phyloP scores from a whole-genome alignment of 2,888 invertebrate species.

The Atethmia centrago region DNA sequence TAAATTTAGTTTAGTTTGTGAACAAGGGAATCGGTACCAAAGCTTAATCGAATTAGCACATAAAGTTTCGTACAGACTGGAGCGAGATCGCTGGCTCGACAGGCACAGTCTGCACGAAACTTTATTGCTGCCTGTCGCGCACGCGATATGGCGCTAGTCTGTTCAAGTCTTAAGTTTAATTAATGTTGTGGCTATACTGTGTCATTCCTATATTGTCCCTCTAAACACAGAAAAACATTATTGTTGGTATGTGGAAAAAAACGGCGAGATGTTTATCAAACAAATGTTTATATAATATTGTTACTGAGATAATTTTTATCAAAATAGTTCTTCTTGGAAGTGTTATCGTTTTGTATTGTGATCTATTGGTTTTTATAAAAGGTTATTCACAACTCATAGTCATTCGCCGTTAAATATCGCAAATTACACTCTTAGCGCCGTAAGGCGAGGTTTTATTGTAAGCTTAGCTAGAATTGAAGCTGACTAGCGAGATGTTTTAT shows the following conservation, averaged over 20 bases:
- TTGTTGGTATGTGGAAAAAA: slow-evolving; percentile 7
- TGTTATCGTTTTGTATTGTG: slow-evolving; percentile 48
- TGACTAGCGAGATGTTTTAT: too few relatives aligned
- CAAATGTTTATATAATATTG: slow-evolving; percentile 20
- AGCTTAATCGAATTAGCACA: too few relatives aligned
- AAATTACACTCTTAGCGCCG: slow-evolving; percentile 39
- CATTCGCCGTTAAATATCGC: slow-evolving; percentile 34
- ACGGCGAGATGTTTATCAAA: slow-evolving; percentile 11
- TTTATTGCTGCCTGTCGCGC: too few relatives aligned
- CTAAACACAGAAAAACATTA: not conserved
- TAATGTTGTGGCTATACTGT: not conserved
- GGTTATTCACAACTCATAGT: slow-evolving; percentile 11
- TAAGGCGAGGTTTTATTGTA: slow-evolving; percentile 34
- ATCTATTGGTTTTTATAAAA: slow-evolving; percentile 31
- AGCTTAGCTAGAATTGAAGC: not conserved
- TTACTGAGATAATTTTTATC: slow-evolving; percentile 34
- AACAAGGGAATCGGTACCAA: too few relatives aligned
- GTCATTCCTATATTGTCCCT: not conserved
- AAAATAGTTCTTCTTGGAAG: slow-evolving; percentile 36
- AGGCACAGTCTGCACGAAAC: too few relatives aligned
- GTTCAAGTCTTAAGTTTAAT: too few relatives aligned
- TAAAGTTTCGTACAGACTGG: too few relatives aligned
- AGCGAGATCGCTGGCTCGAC: too few relatives aligned
- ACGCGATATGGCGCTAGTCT: too few relatives aligned
- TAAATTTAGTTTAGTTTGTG: too few relatives aligned